A percentile compares a stretch with the other conserved stretches of the same genome.
Conservation (phyloP, 2,888 invertebrate genomes). For the Morpho deidamia region DNA sequence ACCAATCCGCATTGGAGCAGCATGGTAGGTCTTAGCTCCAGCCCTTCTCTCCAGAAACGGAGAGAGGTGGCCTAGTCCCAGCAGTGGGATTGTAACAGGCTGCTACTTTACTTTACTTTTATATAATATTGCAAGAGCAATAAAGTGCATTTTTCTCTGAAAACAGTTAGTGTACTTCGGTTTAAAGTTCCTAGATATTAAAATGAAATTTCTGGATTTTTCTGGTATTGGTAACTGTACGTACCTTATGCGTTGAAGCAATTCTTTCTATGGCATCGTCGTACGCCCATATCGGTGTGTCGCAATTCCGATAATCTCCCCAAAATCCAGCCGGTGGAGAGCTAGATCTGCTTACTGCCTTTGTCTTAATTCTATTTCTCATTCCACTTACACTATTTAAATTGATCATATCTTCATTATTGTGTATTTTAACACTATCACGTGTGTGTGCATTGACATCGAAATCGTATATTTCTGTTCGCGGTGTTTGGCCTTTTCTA, state of each 20-base stretch:
- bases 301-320: conserved; percentile 90
- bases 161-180: no score
- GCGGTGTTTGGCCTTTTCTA: conserved; percentile 76
- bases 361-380: conserved; percentile 5
- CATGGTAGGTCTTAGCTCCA: no score
- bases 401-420: conserved; percentile 40
- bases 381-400: conserved; percentile 39
- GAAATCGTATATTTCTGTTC: conserved; percentile 32
- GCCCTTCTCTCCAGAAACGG: no score
- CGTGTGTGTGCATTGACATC: conserved; percentile 35
- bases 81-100: no score
- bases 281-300: conserved; percentile 84
- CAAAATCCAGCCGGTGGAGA: conserved; percentile 83
- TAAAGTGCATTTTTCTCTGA: no score
- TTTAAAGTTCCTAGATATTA: no score
- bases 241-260: conserved; percentile 67
- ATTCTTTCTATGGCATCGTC: conserved; percentile 83
- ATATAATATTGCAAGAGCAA: no score
- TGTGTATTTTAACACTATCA: conserved; percentile 38
- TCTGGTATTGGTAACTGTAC: not conserved
- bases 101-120: no score
- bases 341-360: conserved; percentile 21
- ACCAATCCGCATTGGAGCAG: no score
- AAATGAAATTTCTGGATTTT: no score
- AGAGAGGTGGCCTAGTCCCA: no score